phyloP scores from a whole-genome alignment of 2,797 vertebrate genomes.

The Spinus olivaceus region DNA sequence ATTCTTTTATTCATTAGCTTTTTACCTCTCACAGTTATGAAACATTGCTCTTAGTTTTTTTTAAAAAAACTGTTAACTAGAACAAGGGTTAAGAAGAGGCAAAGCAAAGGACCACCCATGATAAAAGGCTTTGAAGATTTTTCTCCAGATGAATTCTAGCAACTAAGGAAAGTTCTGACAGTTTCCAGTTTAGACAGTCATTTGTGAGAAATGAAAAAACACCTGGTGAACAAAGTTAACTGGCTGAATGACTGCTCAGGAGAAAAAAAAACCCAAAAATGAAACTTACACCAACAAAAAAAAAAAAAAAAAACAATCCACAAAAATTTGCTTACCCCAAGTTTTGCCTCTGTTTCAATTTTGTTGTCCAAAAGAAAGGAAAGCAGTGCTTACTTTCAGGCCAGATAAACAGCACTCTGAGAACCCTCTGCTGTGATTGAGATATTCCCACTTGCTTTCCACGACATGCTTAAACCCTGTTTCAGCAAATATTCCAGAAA shows the following conservation, averaged over 20 bases:
- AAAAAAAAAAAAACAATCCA: background rate
- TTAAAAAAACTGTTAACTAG: background rate
- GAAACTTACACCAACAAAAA: background rate
- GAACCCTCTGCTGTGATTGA: background rate
- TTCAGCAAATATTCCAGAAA: background rate
- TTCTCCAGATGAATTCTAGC: background rate
- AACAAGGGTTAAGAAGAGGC: background rate
- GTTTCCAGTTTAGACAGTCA: background rate
- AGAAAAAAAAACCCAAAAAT: background rate
- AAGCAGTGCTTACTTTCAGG: background rate
- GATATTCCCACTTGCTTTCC: background rate
- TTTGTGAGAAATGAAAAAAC: constrained; percentile 37
- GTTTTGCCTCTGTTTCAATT: background rate
- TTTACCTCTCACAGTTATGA: background rate
- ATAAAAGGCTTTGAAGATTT: constrained; percentile 9
- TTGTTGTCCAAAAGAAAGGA: background rate
- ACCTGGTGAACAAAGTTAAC: constrained; percentile 22
- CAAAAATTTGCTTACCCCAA: background rate
- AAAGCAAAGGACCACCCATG: constrained; percentile 19
- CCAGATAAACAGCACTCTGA: background rate
- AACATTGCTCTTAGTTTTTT: background rate
- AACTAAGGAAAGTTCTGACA: background rate
- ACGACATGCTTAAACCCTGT: background rate
- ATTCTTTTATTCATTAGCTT: background rate
- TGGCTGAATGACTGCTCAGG: background rate